Base-by-base conservation (phyloP, 1,140 invertebrate genomes). In the Geopemphigus sp. region DNA sequence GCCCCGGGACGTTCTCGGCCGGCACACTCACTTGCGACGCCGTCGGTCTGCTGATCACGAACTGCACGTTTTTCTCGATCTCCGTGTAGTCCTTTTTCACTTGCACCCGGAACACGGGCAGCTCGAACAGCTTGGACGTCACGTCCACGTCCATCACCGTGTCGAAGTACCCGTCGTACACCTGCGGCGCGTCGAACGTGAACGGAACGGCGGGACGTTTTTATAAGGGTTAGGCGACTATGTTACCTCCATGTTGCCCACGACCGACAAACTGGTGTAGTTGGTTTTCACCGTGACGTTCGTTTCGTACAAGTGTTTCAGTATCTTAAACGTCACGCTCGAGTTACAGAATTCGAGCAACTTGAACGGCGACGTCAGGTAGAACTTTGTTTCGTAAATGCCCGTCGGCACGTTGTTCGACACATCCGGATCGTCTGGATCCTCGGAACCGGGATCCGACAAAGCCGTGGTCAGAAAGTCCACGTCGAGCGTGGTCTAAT, bases 11-110 rank as follows among this genome's bases (percentile, higher is more conserved):
- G 32, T 39, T 39, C 8, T 14, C 47, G 47, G 32, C 4, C 29
- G 14, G 15, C 12, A 32, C n/a, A 47, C 74, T 47, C 5, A 78
- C 74, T 15, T 63, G n/a, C 1, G 22, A 78, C 1, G 0, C 11
- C 14, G 73, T 80, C 3, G 83, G 83, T 63, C 82, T 22, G 17
- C 66, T 81, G 63, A 81, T 70, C 73, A 81, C 39, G 84, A 85
- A 47, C 82, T 88, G 87, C 0, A 92, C 78, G 10, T 87, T 83
- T 57, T 89, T 91, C 81, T 91, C 89, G 0, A 85, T 84, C 29
- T 89, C 88, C 0, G 88, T 89, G 66, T 91, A 90, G 83, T 93
- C 90, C 82, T 91, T 91, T 81, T 89, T 90, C 11, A 90, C 88
- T 59, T 87, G 85, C 64, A 90, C 85, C 74, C 88, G 88, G 19